These are phyloP conservation scores for Alligator mississippiensis DNA, from an alignment of 2,113 vertebrate genomes.

Conservation along the genomic window DNA sequence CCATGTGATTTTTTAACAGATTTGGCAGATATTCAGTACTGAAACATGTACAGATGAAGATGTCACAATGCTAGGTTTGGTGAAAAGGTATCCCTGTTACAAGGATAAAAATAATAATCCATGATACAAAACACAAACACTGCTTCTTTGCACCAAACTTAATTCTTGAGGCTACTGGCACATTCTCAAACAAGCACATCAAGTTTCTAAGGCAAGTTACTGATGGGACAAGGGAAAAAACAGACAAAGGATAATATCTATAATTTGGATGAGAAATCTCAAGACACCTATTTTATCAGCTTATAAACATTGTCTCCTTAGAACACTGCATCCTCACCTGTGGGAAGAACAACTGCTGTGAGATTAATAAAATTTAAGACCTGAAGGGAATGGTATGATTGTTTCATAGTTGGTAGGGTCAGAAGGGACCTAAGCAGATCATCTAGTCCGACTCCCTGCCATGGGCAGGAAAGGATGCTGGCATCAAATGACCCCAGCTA, in stretches of 20 bases:
- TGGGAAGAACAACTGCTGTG: background rate
- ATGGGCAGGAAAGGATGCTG: no score
- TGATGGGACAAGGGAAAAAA: background rate
- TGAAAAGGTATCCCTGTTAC: background rate
- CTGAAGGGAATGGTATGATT: background rate
- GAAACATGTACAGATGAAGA: background rate
- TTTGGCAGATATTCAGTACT: background rate
- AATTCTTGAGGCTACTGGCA: background rate
- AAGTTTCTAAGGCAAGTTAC: background rate
- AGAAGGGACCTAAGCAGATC: no score
- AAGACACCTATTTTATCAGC: background rate
- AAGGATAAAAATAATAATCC: background rate
- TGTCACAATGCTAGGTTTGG: background rate
- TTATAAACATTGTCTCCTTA: background rate
- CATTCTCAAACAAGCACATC: background rate
- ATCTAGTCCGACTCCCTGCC: no score
- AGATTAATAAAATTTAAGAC: background rate
- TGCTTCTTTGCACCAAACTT: background rate
- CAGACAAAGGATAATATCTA: background rate
- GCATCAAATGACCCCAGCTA: no score
- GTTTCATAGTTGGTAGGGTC: no score
- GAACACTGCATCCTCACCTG: background rate
- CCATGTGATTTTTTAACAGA: no score
- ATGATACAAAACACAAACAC: background rate
- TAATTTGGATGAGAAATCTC: background rate